Evolutionary conservation across 2,888 invertebrate species (phyloP).

Genomic region (Empis stercorea): DNA sequence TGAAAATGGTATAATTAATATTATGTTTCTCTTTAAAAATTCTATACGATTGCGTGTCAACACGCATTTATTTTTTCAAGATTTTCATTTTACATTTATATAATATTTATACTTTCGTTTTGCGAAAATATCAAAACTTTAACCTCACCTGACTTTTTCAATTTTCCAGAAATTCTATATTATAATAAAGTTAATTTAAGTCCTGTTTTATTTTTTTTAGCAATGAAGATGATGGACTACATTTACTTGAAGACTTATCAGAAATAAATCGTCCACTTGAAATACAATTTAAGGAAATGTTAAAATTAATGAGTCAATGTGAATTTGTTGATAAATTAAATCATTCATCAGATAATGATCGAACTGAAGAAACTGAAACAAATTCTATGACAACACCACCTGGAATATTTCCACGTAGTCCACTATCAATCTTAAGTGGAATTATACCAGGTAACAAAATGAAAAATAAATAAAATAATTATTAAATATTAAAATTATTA

Average conservation of each 20-base stretch:
- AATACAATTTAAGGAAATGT: constrained; percentile 53
- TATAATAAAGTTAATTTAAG: too few species aligned
- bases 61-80: too few species aligned
- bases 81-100: too few species aligned
- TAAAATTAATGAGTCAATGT: constrained; percentile 67
- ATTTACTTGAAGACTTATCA: constrained; percentile 49
- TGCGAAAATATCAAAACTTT: too few species aligned
- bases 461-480: too few species aligned
- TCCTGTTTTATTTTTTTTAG: constrained; percentile 35
- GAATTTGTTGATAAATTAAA: constrained; percentile 46
- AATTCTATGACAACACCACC: constrained; percentile 26
- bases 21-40: too few species aligned
- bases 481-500: too few species aligned
- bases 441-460: constrained; percentile 59
- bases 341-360: constrained; percentile 15
- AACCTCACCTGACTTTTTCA: too few species aligned
- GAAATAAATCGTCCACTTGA: constrained; percentile 48
- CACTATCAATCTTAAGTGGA: constrained; percentile 59
- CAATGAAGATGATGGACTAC: constrained; percentile 53
- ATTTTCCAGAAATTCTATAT: too few species aligned
- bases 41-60: too few species aligned
- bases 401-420: constrained; percentile 47
- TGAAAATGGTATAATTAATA: too few species aligned
- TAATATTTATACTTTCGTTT: too few species aligned
- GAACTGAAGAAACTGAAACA: constrained; percentile 22